A percentile compares a stretch with the other conserved stretches of the same genome.
These are phyloP conservation scores for Forbesichthys papilliferus DNA, from an alignment of 2,113 vertebrate genomes.

Conservation along the genomic window DNA sequence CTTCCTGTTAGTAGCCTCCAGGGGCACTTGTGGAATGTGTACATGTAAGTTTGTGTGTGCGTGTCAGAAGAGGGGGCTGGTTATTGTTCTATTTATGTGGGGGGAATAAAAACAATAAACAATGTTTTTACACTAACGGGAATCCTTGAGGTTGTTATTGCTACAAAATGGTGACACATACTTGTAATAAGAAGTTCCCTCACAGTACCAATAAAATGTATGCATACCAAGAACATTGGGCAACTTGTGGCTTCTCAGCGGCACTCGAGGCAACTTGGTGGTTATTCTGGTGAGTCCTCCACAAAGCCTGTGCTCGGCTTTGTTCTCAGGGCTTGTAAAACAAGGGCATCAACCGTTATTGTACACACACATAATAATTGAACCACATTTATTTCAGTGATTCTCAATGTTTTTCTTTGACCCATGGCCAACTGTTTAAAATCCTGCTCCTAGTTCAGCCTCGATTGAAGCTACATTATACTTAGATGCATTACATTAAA, in stretches of 20 bases:
- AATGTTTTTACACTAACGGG: not conserved
- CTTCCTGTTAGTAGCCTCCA: constrained; percentile 22
- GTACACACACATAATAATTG: too few species aligned
- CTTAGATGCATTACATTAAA: too few species aligned
- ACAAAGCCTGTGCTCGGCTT: constrained; percentile 76
- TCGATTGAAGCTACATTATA: too few species aligned
- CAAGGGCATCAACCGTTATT: not conserved
- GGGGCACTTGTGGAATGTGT: constrained; percentile 17
- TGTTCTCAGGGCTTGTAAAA: constrained; percentile 74
- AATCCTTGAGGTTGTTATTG: not conserved
- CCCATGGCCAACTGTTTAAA: too few species aligned
- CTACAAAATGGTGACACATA: not conserved
- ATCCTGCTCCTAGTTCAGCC: too few species aligned
- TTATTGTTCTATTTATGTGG: not conserved
- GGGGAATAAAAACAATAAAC: not conserved
- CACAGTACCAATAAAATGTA: not conserved
- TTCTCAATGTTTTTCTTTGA: too few species aligned
- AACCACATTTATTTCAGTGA: too few species aligned
- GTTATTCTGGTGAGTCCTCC: constrained; percentile 85
- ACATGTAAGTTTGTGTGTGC: not conserved
- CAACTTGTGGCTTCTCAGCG: constrained; percentile 85
- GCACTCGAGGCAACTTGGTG: constrained; percentile 86
- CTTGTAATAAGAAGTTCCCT: not conserved
- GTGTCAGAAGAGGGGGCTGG: not conserved
- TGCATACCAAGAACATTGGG: constrained; percentile 87